Conservation (phyloP, 35 echinoderm and acorn worm genomes). For the Heliocidaris erythrogramma region DNA sequence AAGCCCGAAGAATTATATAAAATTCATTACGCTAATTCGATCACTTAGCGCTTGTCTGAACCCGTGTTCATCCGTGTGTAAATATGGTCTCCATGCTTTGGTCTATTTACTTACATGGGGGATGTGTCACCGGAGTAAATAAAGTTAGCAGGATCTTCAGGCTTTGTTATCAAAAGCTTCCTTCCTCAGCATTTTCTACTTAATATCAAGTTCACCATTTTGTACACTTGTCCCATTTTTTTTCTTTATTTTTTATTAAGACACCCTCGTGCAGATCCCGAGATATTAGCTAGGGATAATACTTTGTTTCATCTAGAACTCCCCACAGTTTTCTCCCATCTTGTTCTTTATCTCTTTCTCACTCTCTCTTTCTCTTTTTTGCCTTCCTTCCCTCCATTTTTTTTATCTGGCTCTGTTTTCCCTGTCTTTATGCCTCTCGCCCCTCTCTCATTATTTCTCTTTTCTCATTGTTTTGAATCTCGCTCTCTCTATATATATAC, state of each 20-base stretch:
- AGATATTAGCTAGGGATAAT: too few species aligned
- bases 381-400: too few species aligned
- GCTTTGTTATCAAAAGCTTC: not conserved
- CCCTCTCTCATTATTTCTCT: too few species aligned
- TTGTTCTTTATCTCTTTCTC: not conserved
- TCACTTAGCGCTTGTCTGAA: not conserved
- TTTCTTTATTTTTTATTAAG: not conserved
- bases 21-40: constrained; percentile 18
- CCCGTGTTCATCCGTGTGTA: not conserved
- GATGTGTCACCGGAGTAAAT: not conserved
- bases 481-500: too few species aligned
- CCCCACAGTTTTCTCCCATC: not conserved
- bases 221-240: too few species aligned
- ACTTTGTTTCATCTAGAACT: too few species aligned
- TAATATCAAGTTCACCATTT: not conserved
- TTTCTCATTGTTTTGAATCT: too few species aligned
- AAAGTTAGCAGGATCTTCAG: not conserved
- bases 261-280: not conserved
- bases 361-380: not conserved
- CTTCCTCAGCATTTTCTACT: not conserved
- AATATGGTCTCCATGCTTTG: not conserved
- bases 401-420: too few species aligned
- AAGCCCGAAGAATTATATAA: not conserved
- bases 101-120: not conserved
- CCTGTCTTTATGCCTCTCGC: too few species aligned